These are phyloP conservation scores for Pimpla rufipes DNA, from an alignment of 2,888 invertebrate species.

Conservation along the genomic window DNA sequence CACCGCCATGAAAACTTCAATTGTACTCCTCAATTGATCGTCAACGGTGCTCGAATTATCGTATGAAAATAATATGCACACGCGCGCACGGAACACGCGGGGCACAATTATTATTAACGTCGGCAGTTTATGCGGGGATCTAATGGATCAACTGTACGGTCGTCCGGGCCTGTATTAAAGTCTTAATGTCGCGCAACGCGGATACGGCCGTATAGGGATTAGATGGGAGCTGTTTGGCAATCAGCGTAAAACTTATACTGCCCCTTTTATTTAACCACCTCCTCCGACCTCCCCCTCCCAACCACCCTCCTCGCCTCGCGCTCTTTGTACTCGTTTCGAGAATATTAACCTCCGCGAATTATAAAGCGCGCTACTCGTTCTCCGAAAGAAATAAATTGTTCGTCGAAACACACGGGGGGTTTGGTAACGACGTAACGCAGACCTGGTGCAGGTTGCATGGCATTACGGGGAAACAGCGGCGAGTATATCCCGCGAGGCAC, in stretches of 20 bases:
- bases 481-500: conserved; percentile 10
- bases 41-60: neutral
- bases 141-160: conserved; percentile 18
- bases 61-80: neutral
- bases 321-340: conserved; percentile 11
- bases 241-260: conserved; percentile 7
- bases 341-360: neutral
- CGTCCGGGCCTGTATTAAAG: conserved; percentile 5
- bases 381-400: conserved; percentile 12
- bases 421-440: neutral
- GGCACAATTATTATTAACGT: conserved; percentile 11
- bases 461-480: conserved; percentile 38
- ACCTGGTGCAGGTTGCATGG: neutral
- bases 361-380: neutral
- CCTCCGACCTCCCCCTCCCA: neutral
- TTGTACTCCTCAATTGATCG: neutral
- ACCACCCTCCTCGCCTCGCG: too few species aligned
- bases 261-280: conserved; percentile 2
- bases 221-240: conserved; percentile 5
- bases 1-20: neutral
- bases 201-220: conserved; percentile 4
- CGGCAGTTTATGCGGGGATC: conserved; percentile 3
- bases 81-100: neutral
- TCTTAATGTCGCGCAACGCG: conserved; percentile 12
- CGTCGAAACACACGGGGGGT: conserved; percentile 4